Evolutionary conservation across 2,888 invertebrate genomes (phyloP), one percentile per base, ranked within the genome.

Genomic region (Melieria crassipennis): DNA sequence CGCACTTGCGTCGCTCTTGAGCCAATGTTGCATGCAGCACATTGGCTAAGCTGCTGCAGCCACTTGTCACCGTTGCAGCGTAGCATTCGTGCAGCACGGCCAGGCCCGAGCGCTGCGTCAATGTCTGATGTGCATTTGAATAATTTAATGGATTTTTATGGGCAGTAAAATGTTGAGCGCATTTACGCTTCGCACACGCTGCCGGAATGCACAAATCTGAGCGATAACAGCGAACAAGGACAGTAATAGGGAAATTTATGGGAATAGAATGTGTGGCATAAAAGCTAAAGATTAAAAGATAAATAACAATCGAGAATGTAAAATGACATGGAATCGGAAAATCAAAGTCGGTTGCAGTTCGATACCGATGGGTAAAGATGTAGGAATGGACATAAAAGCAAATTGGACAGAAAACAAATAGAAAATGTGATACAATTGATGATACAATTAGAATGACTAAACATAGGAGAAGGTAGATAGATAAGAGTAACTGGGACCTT

Each of bases 131-230:
- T 78, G 80, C 80, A 78, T 81, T 82, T 82, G 79, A 81, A 81
- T 81, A 82, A 81, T 81, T 81, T 82, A 81, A 81, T 82, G 80
- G 80, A 82, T 82, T 81, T 81, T 81, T 82, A 82, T 82, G 82
- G 79, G 82, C 81, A 81, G 81, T 80, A 81, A 81, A 81, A 81
- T 78, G 79, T 78, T 77, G 74, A 72, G 62, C 62, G 73, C 79
- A 78, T 78, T 79, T 79, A 77, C 76, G 77, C 65, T 72, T 67
- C 69, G 70, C 67, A 72, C 70, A 73, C 72, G 62, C 58, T 65
- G 62, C 55, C 57, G 69, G 68, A 45, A 46, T 65, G 65, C 70
- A 64, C 45, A 67, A 46, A 47, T 47, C n/a, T 43, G 48, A 50
- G n/a, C 48, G 52, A 42, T 47, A 58, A 11, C 48, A 48, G n/a